These are phyloP conservation scores for Samia ricini DNA, from an alignment of 1,140 invertebrate genomes.

Conservation along the genomic window DNA sequence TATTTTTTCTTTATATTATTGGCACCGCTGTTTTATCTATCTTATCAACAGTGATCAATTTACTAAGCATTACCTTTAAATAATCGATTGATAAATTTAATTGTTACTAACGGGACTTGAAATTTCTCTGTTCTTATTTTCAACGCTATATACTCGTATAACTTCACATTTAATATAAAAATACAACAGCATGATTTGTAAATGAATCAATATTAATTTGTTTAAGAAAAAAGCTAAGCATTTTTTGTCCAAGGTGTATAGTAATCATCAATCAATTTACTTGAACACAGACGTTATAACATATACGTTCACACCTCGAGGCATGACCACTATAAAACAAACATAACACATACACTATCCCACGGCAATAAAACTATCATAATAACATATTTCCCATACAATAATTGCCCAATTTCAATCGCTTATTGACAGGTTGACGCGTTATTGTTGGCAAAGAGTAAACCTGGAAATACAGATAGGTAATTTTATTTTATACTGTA, in stretches of 20 bases:
- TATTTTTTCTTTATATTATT: too few species aligned
- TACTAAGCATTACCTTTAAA: too few species aligned
- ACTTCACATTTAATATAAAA: too few species aligned
- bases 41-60: too few species aligned
- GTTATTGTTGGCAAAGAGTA: conserved; percentile 19
- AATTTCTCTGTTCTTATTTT: too few species aligned
- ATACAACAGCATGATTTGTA: too few species aligned
- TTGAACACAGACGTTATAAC: neutral
- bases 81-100: too few species aligned
- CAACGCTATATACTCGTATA: too few species aligned
- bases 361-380: conserved; percentile 50
- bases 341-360: conserved; percentile 33
- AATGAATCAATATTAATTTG: too few species aligned
- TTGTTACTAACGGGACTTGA: too few species aligned
- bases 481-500: neutral
- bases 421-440: conserved; percentile 28
- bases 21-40: too few species aligned
- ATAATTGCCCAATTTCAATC: conserved; percentile 56
- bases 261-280: neutral
- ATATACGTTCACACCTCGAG: neutral
- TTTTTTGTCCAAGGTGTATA: neutral
- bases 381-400: conserved; percentile 50
- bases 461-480: neutral
- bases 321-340: conserved; percentile 14
- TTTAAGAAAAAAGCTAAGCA: neutral